phyloP scores from a whole-genome alignment of 2,888 invertebrate genomes.

The Stramonita haemastoma region DNA sequence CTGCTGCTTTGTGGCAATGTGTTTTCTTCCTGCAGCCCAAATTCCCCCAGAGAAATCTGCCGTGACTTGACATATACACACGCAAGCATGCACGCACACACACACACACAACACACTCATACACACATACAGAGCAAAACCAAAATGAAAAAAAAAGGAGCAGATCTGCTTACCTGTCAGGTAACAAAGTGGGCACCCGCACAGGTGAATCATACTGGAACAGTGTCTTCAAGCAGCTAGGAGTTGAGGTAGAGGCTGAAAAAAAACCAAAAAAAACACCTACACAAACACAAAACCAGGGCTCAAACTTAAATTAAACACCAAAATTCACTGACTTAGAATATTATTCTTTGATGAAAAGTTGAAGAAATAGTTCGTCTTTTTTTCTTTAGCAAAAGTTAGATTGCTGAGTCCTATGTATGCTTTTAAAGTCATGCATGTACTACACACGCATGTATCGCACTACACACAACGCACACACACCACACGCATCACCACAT shows the following conservation, averaged over 20 bases:
- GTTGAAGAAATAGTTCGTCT: no score
- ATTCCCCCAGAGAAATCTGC: background rate
- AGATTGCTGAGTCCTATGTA: no score
- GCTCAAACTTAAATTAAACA: background rate
- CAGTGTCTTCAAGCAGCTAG: background rate
- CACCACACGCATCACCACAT: background rate
- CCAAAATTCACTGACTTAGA: no score
- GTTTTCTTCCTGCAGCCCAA: background rate
- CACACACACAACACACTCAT: background rate
- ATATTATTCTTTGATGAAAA: no score
- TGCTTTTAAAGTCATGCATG: no score
- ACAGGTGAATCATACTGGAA: constrained; percentile 25
- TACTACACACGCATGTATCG: background rate
- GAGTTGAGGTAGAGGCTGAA: constrained; percentile 8
- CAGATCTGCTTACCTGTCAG: background rate
- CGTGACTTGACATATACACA: background rate
- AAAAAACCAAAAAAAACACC: background rate
- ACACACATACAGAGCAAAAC: background rate
- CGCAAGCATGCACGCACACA: background rate
- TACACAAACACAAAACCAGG: background rate
- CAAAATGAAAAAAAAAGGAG: background rate
- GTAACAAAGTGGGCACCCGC: constrained; percentile 11
- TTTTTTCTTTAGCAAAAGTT: no score
- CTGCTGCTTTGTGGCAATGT: no score
- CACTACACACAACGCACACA: background rate